phyloP scores from a whole-genome alignment of 2,888 invertebrate species.

The Cybosia mesomella region DNA sequence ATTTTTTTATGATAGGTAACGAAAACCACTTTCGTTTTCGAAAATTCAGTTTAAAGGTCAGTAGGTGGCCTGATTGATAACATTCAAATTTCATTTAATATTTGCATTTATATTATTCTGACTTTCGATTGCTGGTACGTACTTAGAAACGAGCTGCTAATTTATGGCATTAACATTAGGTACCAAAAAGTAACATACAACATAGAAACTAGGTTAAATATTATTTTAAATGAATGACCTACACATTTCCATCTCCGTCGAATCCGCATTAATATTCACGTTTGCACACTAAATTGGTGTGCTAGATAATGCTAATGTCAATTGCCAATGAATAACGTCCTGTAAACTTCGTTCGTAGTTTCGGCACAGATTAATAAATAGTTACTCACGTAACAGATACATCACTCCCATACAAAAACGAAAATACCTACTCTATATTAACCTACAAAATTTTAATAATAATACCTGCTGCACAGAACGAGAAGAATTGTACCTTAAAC shows the following conservation, averaged over 20 bases:
- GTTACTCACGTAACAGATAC: too few species aligned
- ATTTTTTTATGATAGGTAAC: neutral
- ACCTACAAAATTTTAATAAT: too few species aligned
- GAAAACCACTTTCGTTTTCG: slow-evolving; percentile 40
- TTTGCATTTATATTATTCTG: slow-evolving; percentile 38
- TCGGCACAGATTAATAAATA: too few species aligned
- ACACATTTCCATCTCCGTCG: neutral
- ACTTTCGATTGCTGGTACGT: slow-evolving; percentile 49
- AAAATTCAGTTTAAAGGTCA: slow-evolving; percentile 36
- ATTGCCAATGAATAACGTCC: neutral
- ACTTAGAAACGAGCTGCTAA: neutral
- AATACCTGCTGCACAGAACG: too few species aligned
- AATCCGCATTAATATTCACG: slow-evolving; percentile 1
- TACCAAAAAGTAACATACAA: neutral
- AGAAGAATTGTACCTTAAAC: too few species aligned
- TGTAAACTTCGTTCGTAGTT: neutral
- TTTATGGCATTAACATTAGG: neutral
- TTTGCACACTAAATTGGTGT: slow-evolving; percentile 11
- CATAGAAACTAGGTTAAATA: neutral
- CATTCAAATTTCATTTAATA: slow-evolving; percentile 40
- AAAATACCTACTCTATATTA: too few species aligned
- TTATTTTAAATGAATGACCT: neutral
- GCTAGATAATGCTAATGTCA: slow-evolving; percentile 7
- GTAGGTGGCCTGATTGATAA: slow-evolving; percentile 44
- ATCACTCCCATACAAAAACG: too few species aligned